Base-by-base conservation (phyloP, 2,797 vertebrate genomes). In the Hydrolagus colliei region DNA sequence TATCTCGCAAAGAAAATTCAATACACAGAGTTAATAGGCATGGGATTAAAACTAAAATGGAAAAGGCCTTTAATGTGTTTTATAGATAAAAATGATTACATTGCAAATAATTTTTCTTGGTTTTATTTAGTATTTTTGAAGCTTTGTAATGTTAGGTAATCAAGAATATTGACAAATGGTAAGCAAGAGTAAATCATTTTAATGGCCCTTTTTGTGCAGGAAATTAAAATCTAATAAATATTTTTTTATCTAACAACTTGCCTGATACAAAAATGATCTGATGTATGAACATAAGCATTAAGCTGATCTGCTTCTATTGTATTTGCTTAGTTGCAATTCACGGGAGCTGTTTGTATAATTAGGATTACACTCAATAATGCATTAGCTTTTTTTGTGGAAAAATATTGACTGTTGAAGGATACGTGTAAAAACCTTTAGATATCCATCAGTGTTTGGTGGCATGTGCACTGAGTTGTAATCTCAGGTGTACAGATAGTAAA, bases 151-250 rank as follows among this genome's bases (percentile, higher is more conserved):
- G 63, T 84, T 67, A 52, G 32, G 32, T 84, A 84, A 71, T 71
- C 32, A 84, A 84, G 27, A 84, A 67, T 84, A 84, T 84, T 84
- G 79, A 71, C 32, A 84, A 71, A 68, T 52, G 41, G 41, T 52
- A 52, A 13, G 32, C 41, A 52, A 14, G 22, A 41, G 32, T 52
- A 84, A 84, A 84, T 84, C 79, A 52, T 84, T 71, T 84, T 84
- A 68, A 71, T 84, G 52, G 0, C 32, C 11, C n/a, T 71, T 84
- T n/a, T 84, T 10, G 18, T 41, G 3, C 2, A 71, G n/a, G 16
- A 71, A 68, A 52, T 84, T 71, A 52, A 41, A 71, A 12, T 11
- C 65, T 84, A 16, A 41, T 18, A 35, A 67, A 84, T 84, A 52
- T 68, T 84, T 84, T 27, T 84, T 84, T 84, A 67, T 52, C 78